These are phyloP conservation scores for Arctopsyche grandis DNA, from an alignment of 1,140 invertebrate species.

Conservation along the genomic window DNA sequence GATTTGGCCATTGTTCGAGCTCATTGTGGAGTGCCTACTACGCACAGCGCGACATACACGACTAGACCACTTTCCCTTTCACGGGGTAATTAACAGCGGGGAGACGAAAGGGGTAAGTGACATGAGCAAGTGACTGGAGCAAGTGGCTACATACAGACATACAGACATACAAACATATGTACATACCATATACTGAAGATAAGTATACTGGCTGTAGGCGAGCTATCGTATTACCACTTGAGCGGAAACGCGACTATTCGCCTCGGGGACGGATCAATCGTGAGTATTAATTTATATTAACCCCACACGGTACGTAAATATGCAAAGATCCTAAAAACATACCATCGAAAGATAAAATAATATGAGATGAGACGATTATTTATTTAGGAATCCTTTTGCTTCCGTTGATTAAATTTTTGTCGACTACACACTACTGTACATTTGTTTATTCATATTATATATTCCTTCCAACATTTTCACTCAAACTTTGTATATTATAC, in stretches of 20 bases:
- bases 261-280: constrained; percentile 14
- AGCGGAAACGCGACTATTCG: constrained; percentile 15
- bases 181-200: not conserved
- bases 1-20: constrained; percentile 24
- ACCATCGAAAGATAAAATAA: too few relatives aligned
- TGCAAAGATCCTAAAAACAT: too few relatives aligned
- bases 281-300: too few relatives aligned
- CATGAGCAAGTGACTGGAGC: constrained; percentile 45
- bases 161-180: too few relatives aligned
- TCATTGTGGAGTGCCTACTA: not conserved
- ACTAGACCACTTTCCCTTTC: constrained; percentile 54
- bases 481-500: too few relatives aligned
- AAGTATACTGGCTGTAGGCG: constrained; percentile 15
- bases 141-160: not conserved
- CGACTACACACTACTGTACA: too few relatives aligned
- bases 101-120: constrained; percentile 50
- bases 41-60: constrained; percentile 31
- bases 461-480: too few relatives aligned
- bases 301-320: too few relatives aligned
- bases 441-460: too few relatives aligned
- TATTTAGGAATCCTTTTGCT: too few relatives aligned
- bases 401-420: too few relatives aligned
- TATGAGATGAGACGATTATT: too few relatives aligned
- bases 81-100: constrained; percentile 52
- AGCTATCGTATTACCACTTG: constrained; percentile 46